Percentiles rank a stretch among this genome's conserved stretches.
Evolutionary conservation across 1,140 invertebrate species (phyloP).

Genomic region (Pachyrhynchus sulphureomaculatus): DNA sequence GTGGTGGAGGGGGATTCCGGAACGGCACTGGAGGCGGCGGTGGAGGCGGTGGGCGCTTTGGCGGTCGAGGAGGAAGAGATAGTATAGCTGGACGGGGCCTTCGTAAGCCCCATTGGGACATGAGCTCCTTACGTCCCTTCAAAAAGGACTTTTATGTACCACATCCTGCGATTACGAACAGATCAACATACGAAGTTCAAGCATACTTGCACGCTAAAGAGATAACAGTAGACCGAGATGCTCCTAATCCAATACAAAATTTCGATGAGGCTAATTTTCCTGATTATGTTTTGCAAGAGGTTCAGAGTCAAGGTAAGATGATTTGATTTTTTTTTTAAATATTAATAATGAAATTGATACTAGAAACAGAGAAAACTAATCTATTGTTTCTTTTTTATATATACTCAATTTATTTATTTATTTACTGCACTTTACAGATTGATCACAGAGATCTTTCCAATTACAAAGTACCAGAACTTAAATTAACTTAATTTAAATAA

Average conservation of each 20-base stretch:
- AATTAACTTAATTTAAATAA: no score
- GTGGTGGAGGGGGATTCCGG: conserved; percentile 13
- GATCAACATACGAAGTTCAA: conserved; percentile 75
- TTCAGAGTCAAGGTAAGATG: conserved; percentile 63
- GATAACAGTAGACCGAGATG: conserved; percentile 76
- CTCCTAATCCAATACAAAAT: conserved; percentile 67
- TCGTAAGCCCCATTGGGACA: conserved; percentile 79
- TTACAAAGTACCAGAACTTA: no score
- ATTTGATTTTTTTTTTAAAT: conserved; percentile 42
- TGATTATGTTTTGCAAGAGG: conserved; percentile 77
- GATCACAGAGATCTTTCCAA: no score
- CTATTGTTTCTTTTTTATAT: no score
- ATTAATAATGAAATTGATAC: neutral
- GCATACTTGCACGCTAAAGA: conserved; percentile 72
- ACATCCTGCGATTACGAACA: conserved; percentile 68
- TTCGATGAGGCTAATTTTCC: conserved; percentile 82
- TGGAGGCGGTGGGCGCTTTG: conserved; percentile 70
- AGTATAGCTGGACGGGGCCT: conserved; percentile 11
- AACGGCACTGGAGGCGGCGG: conserved; percentile 65
- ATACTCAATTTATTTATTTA: no score
- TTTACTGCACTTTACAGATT: no score
- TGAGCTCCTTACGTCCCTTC: conserved; percentile 76
- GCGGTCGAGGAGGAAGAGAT: conserved; percentile 7
- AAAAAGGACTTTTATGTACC: conserved; percentile 95
- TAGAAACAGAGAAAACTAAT: no score